These are phyloP conservation scores for Acropternis orthonyx DNA, from an alignment of 2,797 vertebrate species.

Conservation along the genomic window DNA sequence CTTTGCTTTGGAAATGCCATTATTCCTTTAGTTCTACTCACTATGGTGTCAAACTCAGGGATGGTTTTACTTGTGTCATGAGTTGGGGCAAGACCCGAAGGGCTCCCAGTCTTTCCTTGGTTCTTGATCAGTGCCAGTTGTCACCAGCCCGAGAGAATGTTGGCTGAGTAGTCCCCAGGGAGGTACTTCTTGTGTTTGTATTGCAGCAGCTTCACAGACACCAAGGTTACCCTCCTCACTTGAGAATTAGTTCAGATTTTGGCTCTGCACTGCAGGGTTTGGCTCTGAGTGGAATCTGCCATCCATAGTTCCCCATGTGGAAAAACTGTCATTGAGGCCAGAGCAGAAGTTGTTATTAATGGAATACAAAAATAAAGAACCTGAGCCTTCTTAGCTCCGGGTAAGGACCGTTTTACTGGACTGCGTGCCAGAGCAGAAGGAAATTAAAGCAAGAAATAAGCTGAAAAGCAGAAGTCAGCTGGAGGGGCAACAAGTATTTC, in stretches of 20 bases:
- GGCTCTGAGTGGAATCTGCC: background rate
- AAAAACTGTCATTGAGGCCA: background rate
- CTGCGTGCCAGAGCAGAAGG: background rate
- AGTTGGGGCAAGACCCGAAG: background rate
- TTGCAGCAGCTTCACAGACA: background rate
- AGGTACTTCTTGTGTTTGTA: background rate
- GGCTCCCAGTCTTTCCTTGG: background rate
- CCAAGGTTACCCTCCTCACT: background rate
- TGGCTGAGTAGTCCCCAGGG: background rate
- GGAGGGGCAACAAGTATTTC: background rate
- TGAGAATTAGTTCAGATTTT: background rate
- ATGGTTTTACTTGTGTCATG: accelerated
- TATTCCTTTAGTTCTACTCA: background rate
- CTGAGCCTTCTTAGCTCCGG: background rate
- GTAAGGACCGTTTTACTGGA: background rate
- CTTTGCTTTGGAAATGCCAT: background rate
- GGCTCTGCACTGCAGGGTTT: background rate
- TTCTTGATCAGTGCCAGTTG: background rate
- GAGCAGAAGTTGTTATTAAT: background rate
- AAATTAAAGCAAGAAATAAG: background rate
- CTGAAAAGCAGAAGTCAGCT: background rate
- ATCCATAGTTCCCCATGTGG: background rate
- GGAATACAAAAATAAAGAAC: background rate
- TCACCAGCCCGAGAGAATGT: background rate
- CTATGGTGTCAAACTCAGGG: background rate